Percentiles rank a stretch among this genome's conserved stretches.
phyloP scores from a whole-genome alignment of 2,888 invertebrate species.

The Dascillus cervinus region DNA sequence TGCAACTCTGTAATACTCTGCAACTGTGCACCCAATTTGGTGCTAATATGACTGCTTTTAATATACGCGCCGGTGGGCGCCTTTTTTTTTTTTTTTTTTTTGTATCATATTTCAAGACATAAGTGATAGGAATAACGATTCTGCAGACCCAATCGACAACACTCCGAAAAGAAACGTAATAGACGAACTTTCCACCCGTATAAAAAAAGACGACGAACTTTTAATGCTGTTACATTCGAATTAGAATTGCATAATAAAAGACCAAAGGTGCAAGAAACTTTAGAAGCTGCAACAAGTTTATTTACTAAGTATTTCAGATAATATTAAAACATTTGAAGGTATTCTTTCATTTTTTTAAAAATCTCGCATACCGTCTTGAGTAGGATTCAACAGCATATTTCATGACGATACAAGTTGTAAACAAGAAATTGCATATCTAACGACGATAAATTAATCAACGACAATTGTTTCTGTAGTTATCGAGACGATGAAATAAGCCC shows the following conservation, averaged over 20 bases:
- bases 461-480: slow-evolving; percentile 22
- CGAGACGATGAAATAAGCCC: slow-evolving; percentile 22
- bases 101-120: too few relatives aligned
- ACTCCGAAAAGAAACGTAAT: too few relatives aligned
- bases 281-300: too few relatives aligned
- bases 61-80: too few relatives aligned
- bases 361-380: slow-evolving; percentile 29
- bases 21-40: too few relatives aligned
- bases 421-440: slow-evolving; percentile 25
- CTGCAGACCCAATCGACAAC: too few relatives aligned
- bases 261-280: slow-evolving; percentile 1
- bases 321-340: slow-evolving; percentile 1
- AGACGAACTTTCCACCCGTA: too few relatives aligned
- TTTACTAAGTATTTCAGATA: too few relatives aligned
- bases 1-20: too few relatives aligned
- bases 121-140: too few relatives aligned
- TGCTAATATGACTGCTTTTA: too few relatives aligned
- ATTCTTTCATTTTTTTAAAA: slow-evolving; percentile 13
- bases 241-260: slow-evolving; percentile 3
- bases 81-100: too few relatives aligned
- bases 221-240: slow-evolving; percentile 6
- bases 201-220: slow-evolving; percentile 14
- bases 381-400: slow-evolving; percentile 26
- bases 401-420: slow-evolving; percentile 14
- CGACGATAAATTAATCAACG: slow-evolving; percentile 28